Evolutionary conservation across 1,140 invertebrate genomes (phyloP).

Genomic region (Rhizoglyphus robini): DNA sequence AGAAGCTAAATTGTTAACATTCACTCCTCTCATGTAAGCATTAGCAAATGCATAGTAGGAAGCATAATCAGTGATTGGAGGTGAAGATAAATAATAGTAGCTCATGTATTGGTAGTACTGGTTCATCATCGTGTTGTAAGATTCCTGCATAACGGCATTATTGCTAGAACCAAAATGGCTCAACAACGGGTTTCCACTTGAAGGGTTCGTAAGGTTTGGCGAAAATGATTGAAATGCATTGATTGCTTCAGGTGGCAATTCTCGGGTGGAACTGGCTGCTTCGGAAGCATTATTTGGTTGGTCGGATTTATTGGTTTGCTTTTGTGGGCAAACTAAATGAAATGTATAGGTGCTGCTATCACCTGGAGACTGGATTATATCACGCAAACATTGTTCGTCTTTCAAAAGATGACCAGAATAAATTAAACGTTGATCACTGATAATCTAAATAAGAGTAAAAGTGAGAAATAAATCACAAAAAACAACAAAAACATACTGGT

Average conservation of each 20-base stretch:
- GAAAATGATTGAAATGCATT: no score
- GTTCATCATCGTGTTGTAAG: background rate
- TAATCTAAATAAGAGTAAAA: constrained; percentile 44
- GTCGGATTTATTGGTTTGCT: no score
- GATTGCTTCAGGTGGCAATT: background rate
- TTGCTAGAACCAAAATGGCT: background rate
- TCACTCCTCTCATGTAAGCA: constrained; percentile 17
- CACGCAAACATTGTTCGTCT: constrained; percentile 58
- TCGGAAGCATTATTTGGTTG: no score
- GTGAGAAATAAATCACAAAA: constrained; percentile 8
- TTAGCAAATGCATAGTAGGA: background rate
- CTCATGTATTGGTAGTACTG: constrained; percentile 15
- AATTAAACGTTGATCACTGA: constrained; percentile 68
- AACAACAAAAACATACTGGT: constrained; percentile 51
- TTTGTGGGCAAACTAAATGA: constrained; percentile 17
- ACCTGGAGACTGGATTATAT: constrained; percentile 44
- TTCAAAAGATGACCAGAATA: constrained; percentile 73
- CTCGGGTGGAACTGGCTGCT: background rate
- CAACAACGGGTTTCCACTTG: background rate
- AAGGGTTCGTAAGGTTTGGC: background rate
- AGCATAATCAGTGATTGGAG: background rate
- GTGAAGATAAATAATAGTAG: background rate
- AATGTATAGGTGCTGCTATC: constrained; percentile 8
- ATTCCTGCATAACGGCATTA: background rate
- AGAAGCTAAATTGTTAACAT: background rate